Percentiles rank a stretch among this genome's conserved stretches.
Evolutionary conservation across 2,888 invertebrate genomes (phyloP).

Genomic region (Rutpela maculata): DNA sequence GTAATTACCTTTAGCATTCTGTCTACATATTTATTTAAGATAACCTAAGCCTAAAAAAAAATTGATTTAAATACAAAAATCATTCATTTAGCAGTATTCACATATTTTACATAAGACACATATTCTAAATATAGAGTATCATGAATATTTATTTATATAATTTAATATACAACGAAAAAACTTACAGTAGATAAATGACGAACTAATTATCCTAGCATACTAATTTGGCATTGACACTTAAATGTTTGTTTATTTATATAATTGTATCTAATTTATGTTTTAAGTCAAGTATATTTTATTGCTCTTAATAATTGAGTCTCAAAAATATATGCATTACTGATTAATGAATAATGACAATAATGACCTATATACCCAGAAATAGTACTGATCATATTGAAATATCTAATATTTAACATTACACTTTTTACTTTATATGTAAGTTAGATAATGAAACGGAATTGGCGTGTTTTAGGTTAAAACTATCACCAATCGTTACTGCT

Average conservation of each 20-base stretch:
- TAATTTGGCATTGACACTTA: constrained; percentile 38
- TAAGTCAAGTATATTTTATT: constrained; percentile 16
- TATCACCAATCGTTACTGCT: no score
- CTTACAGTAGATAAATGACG: not conserved
- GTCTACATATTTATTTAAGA: no score
- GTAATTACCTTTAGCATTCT: no score
- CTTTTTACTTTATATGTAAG: no score
- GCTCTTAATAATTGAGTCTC: not conserved
- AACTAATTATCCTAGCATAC: constrained; percentile 19
- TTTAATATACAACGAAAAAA: not conserved
- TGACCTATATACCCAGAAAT: no score
- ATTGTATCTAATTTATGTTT: constrained; percentile 28
- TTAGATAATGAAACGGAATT: no score
- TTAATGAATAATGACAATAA: no score
- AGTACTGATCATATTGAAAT: no score
- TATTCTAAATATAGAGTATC: not conserved
- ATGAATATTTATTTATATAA: not conserved
- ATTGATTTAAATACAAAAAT: not conserved
- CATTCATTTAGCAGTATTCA: not conserved
- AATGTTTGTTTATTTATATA: constrained; percentile 34
- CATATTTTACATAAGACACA: not conserved
- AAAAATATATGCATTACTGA: no score
- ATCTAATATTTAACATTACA: no score
- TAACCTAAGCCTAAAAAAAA: no score
- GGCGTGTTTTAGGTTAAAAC: no score